Percentiles rank a stretch among this genome's conserved stretches.
phyloP scores from a whole-genome alignment of 2,113 vertebrate species.

The Urocynchramus pylzowi region DNA sequence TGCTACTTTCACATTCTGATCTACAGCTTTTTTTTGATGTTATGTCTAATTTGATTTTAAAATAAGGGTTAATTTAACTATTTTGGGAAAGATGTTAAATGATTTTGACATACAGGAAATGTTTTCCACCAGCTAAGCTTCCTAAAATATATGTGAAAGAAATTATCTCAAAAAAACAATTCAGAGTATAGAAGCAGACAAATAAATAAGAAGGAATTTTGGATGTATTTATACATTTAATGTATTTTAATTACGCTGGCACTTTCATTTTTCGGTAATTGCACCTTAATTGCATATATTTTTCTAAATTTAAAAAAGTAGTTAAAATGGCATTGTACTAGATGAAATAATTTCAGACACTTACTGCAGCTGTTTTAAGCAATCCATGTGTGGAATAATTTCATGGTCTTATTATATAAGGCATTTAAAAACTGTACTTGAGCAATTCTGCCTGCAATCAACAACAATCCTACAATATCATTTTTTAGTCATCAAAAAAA shows the following conservation, averaged over 20 bases:
- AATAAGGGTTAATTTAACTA: constrained; percentile 28
- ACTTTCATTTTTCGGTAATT: constrained; percentile 73
- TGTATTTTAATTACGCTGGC: constrained; percentile 63
- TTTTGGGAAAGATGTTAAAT: constrained; percentile 12
- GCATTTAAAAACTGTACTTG: constrained; percentile 51
- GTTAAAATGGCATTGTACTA: constrained; percentile 60
- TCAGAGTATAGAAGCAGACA: background rate
- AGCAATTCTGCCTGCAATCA: constrained; percentile 45
- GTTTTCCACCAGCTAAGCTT: background rate
- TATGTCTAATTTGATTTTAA: constrained; percentile 4
- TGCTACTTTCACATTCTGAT: background rate
- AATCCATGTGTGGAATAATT: constrained; percentile 68
- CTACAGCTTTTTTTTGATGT: background rate
- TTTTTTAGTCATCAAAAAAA: background rate
- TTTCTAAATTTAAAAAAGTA: constrained; percentile 76
- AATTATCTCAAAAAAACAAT: background rate
- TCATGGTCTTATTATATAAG: constrained; percentile 57
- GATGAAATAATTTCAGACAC: constrained; percentile 52
- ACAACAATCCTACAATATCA: background rate
- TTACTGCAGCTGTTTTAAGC: constrained; percentile 54
- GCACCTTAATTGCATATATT: constrained; percentile 72
- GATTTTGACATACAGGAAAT: background rate
- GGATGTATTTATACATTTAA: constrained; percentile 14
- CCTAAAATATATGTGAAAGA: constrained; percentile 16
- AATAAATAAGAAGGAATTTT: background rate